phyloP scores from a whole-genome alignment of 1,140 invertebrate genomes.

The Procambarus virginalis region DNA sequence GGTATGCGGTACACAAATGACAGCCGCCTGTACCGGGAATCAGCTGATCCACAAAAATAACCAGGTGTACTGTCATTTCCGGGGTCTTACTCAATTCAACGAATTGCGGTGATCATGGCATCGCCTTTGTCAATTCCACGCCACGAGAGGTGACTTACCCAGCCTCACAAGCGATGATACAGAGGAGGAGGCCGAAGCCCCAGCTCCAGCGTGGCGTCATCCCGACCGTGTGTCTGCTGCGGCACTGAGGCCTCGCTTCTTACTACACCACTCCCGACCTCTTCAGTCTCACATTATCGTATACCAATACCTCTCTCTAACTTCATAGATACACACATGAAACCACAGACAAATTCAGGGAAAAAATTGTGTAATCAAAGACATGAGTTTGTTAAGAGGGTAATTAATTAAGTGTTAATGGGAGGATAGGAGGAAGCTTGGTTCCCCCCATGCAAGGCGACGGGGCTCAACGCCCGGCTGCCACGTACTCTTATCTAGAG shows the following conservation, averaged over 20 bases:
- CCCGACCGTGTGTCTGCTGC: background rate
- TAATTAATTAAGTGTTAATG: no score
- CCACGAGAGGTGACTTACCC: background rate
- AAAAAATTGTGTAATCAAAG: no score
- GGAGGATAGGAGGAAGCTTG: no score
- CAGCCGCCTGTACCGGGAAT: background rate
- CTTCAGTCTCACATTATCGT: no score
- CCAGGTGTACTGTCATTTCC: background rate
- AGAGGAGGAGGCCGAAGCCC: slow-evolving; percentile 5
- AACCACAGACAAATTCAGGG: no score
- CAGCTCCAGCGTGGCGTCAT: slow-evolving; percentile 29
- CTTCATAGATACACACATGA: no score
- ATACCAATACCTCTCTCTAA: no score
- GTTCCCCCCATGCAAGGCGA: background rate
- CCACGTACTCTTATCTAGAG: background rate
- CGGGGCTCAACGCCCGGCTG: background rate
- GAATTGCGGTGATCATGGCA: background rate
- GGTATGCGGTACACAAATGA: background rate
- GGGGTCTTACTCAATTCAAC: background rate
- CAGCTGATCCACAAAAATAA: background rate
- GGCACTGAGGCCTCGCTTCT: no score
- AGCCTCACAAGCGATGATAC: slow-evolving; percentile 20
- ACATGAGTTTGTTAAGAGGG: no score
- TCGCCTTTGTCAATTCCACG: background rate
- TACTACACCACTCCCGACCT: no score